phyloP scores from a whole-genome alignment of 2,888 invertebrate genomes.

The Scaptomyza parva region DNA sequence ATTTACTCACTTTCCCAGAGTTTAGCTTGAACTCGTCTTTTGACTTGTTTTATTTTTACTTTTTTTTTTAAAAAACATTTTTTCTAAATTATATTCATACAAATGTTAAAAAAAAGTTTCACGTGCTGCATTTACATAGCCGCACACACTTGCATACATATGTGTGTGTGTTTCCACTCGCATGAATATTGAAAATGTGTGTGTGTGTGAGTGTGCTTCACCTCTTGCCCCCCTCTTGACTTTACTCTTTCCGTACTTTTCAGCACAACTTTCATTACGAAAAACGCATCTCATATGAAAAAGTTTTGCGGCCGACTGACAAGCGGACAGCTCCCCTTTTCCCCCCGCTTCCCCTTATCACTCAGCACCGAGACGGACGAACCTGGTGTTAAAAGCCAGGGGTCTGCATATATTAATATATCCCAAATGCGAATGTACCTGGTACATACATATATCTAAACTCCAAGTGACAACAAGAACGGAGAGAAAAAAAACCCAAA shows the following conservation, averaged over 20 bases:
- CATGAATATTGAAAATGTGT: constrained; percentile 78
- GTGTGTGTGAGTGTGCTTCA: constrained; percentile 6
- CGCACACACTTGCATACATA: constrained; percentile 31
- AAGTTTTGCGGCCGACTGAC: constrained; percentile 69
- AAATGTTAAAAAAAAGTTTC: constrained; percentile 75
- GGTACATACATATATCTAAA: constrained; percentile 39
- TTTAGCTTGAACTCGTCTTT: constrained; percentile 29
- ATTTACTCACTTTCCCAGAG: constrained; percentile 39
- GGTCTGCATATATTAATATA: constrained; percentile 80
- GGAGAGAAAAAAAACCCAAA: constrained; percentile 14
- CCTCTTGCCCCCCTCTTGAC: not conserved
- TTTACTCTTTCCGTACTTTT: not conserved
- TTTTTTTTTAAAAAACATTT: constrained; percentile 55
- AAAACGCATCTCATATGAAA: constrained; percentile 75
- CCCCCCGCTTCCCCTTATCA: not conserved
- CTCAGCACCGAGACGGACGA: constrained; percentile 16
- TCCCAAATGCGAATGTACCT: constrained; percentile 66
- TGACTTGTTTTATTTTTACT: constrained; percentile 21
- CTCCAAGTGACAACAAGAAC: constrained; percentile 4
- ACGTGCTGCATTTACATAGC: constrained; percentile 63
- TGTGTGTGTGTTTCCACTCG: constrained; percentile 13
- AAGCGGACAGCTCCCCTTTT: constrained; percentile 31
- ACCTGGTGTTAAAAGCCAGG: constrained; percentile 74
- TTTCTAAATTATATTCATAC: constrained; percentile 80
- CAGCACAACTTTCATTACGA: constrained; percentile 70